Evolutionary conservation across 1,140 invertebrate species (phyloP), one percentile per base, ranked within the genome.

Genomic region (Venustaconcha ellipsiformis): DNA sequence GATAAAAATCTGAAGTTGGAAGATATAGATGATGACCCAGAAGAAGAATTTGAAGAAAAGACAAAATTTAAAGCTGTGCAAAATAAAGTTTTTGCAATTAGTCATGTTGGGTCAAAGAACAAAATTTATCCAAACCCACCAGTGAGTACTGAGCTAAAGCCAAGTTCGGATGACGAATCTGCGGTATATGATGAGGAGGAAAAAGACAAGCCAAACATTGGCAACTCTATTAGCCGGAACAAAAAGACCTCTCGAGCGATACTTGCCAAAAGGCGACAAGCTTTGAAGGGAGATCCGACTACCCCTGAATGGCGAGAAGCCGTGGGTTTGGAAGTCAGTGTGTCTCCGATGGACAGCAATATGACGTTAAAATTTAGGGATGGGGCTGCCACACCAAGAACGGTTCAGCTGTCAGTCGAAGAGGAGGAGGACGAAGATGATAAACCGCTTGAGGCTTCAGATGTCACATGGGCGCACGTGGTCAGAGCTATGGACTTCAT

Each of bases 391-490:
- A 48, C 37, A 11, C 37, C 37, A 6, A 48, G 37, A 8, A 0
- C 6, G 37, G 37, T 5, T 48, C 37, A 8, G 0, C 6, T 48
- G 11, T 48, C 37, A 48, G 6, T 48, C 37, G 1, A 37, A 5
- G 37, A 37, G 37, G 37, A 48, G 37, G 37, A 48, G 37, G n/a
- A 69, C 20, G n/a, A 56, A 15, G 67, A 57, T 17, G 57, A 68
- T 20, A 72, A 64, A 55, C 57, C 56, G 13, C 69, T 48, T 13
- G 17, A 68, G 20, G 23, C 69, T 6, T 55, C 58, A 8, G 75
- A 77, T 14, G 70, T 72, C 13, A 72, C 75, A 12, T 77, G 75
- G 75, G 69, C 55, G 57, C 70, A 77, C 26, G 65, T 66, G 14
- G 70, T 77, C 2, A 70, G 68, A 15, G 55, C 68, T 1, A 14